Evolutionary conservation across 2,797 vertebrate species (phyloP).

Genomic region (Meda fulgida): DNA sequence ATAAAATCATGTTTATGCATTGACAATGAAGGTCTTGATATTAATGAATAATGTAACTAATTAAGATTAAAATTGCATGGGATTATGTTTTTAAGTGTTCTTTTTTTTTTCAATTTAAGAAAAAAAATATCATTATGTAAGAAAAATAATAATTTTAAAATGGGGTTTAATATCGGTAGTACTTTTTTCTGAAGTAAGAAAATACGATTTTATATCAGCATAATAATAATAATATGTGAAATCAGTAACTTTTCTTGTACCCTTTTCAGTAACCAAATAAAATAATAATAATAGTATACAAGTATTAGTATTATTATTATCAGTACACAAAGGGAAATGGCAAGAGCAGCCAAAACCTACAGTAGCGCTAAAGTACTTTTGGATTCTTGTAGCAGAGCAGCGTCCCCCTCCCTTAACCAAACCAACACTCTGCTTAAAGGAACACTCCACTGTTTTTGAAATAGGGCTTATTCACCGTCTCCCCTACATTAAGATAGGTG

Average conservation of each 20-base stretch:
- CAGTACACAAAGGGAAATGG: neutral
- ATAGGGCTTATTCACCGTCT: too few relatives aligned
- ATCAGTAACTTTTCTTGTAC: neutral
- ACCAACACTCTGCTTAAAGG: too few relatives aligned
- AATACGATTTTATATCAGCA: neutral
- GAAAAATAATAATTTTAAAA: neutral
- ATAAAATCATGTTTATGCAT: neutral
- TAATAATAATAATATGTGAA: too few relatives aligned
- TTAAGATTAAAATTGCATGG: neutral
- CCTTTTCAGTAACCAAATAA: neutral
- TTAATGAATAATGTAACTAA: constrained; percentile 3
- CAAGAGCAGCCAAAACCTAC: too few relatives aligned
- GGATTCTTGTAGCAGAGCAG: too few relatives aligned
- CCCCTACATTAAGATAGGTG: too few relatives aligned
- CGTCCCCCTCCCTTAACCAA: too few relatives aligned
- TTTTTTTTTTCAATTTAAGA: neutral
- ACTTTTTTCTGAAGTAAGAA: too few relatives aligned
- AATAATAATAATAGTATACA: neutral
- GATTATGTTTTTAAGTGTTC: neutral
- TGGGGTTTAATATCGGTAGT: neutral
- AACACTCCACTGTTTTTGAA: too few relatives aligned
- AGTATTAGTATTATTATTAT: too few relatives aligned
- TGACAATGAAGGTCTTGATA: neutral
- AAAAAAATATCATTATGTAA: too few relatives aligned
- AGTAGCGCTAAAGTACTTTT: too few relatives aligned